phyloP scores from a whole-genome alignment of 2,888 invertebrate genomes.

The Drosophila mimica region DNA sequence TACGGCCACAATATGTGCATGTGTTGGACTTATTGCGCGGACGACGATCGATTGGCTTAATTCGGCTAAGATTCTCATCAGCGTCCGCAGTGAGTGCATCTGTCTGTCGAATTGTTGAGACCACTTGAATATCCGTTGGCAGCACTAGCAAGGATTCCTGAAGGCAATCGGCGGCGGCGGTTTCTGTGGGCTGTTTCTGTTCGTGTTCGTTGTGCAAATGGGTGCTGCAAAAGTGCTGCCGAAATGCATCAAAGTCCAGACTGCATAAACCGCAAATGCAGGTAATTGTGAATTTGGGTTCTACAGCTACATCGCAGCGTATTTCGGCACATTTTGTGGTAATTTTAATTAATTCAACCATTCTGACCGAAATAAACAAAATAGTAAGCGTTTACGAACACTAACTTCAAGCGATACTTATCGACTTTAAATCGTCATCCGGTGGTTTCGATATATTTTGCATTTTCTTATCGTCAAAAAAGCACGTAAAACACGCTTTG shows the following conservation, averaged over 20 bases:
- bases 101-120: not conserved
- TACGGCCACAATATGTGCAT: slow-evolving; percentile 67
- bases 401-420: slow-evolving; percentile 8
- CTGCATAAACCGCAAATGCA: slow-evolving; percentile 58
- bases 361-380: slow-evolving; percentile 26
- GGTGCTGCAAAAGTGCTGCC: slow-evolving; percentile 46
- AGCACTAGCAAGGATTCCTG: slow-evolving; percentile 18
- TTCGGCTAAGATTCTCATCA: slow-evolving; percentile 34
- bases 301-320: slow-evolving; percentile 40
- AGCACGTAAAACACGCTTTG: slow-evolving; percentile 52
- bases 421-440: slow-evolving; percentile 17
- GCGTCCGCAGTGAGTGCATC: slow-evolving; percentile 8
- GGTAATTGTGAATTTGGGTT: slow-evolving; percentile 49
- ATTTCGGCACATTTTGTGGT: slow-evolving; percentile 71
- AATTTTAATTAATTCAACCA: slow-evolving; percentile 28
- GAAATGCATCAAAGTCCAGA: slow-evolving; percentile 46
- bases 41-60: slow-evolving; percentile 41
- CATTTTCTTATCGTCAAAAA: slow-evolving; percentile 32
- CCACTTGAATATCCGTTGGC: slow-evolving; percentile 4
- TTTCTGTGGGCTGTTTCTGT: not conserved
- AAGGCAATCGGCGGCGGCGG: slow-evolving; percentile 1
- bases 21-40: slow-evolving; percentile 53
- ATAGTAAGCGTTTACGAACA: slow-evolving; percentile 11
- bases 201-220: slow-evolving; percentile 38
- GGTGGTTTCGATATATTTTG: not conserved